Base-by-base conservation (phyloP, 2,888 invertebrate species). In the Pachycephus smyrnensis region DNA sequence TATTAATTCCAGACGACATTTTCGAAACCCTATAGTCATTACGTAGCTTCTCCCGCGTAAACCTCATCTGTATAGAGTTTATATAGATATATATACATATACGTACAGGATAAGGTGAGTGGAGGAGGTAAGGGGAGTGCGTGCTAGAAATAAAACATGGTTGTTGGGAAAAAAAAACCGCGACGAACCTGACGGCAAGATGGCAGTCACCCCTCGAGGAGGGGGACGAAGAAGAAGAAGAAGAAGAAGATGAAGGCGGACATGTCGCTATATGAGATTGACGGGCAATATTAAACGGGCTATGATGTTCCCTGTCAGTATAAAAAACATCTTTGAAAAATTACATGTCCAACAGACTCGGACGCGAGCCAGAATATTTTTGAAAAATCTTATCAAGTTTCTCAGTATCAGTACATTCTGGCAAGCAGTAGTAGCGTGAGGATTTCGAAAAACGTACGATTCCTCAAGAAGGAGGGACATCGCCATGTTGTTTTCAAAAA, bases 251-350 rank as follows among this genome's bases (percentile, higher is more conserved):
- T 31, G 69, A 75, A 30, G 73, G 76, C 33, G 68, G 75, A 77
- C 76, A 75, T 11, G n/a, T 73, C 75, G 77, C 71, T 37, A 4
- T 79, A 76, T n/a, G 73, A 81, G 82, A 81, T 84, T 84, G 80
- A 80, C 80, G 80, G 84, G 82, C 84, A 80, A 84, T 85, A 85
- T 84, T 85, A 84, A 85, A 84, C 82, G 83, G 85, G 80, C 80
- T 80, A 79, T 80, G 83, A 84, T 83, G 83, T 83, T 81, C 77
- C 81, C 80, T 80, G 82, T 82, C 82, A 79, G 80, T 32, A 36
- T 31, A 82, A 83, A 82, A 82, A 83, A 82, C 81, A 81, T 79
- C 76, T 78, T 80, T 77, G 82, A 82, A 83, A 81, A 83, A 83
- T 82, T 80, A 80, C 79, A 80, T 79, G 37, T 37, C 12, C 37